Evolutionary conservation across 2,797 vertebrate genomes (phyloP).

Genomic region (Sebastes alutus): DNA sequence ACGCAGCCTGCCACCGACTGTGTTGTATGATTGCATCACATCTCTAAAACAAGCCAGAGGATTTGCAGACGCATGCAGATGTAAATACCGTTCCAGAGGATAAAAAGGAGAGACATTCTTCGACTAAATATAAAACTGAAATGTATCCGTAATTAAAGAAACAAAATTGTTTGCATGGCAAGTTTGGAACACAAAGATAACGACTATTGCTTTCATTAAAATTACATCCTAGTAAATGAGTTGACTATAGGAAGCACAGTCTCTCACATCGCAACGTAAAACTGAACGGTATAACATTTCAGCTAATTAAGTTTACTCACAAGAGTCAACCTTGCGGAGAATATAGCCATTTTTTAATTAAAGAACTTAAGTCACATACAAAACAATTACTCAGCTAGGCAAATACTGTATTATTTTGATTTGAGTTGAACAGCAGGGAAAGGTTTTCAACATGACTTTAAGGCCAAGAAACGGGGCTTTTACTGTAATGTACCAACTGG

Average conservation of each 20-base stretch:
- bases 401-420: background rate
- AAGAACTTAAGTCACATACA: background rate
- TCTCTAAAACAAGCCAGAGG: conserved; percentile 7
- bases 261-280: background rate
- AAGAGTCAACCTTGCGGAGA: background rate
- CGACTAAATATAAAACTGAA: background rate
- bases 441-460: background rate
- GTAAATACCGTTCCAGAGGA: background rate
- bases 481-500: background rate
- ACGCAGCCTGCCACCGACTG: background rate
- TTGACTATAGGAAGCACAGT: background rate
- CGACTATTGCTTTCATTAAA: background rate
- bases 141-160: conserved; percentile 9
- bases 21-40: background rate
- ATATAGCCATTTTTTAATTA: background rate
- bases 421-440: background rate
- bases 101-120: background rate
- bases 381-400: background rate
- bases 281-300: background rate
- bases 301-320: background rate
- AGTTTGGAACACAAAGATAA: background rate
- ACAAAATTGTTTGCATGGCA: background rate
- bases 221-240: background rate
- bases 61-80: conserved; percentile 5
- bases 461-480: background rate